Base-by-base conservation (phyloP, 1,140 invertebrate species). In the Sminthurinus signatus region DNA sequence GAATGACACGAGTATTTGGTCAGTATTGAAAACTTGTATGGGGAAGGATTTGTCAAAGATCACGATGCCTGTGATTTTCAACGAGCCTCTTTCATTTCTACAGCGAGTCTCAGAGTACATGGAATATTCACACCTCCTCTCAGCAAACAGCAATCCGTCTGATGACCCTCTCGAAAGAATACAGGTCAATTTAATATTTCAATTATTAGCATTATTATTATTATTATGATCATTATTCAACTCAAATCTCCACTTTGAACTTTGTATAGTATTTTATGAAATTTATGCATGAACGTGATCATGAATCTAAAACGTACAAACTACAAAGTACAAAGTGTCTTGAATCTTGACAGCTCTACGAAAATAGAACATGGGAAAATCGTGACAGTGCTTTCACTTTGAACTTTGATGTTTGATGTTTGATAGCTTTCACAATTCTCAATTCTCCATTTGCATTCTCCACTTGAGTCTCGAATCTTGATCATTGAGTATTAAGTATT, bases 11-110 rank as follows among this genome's bases (percentile, higher is more conserved):
- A 94, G 90, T 77, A 84, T 96, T 55, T 96, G 93, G 91, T 92
- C 91, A 61, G 90, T 96, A 67, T 79, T 97, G 68, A 93, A 93
- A 79, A 89, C 91, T 76, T 93, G 91, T 74, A 88, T 97, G 72
- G 92, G 93, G 71, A 96, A 96, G 81, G 94, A 97, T 76, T 80
- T 98, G 54, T 94, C 91, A 72, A 96, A 96, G 80, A 95, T 97
- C 73, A 93, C 93, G 10, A 96, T 98, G 93, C 95, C 95, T 29
- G 91, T 98, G 42, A 86, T 92, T 52, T 94, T 97, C 78, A 98
- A 98, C 78, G 95, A 98, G 78, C 95, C 95, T 0, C 79, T 98
- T 36, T 93, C 89, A 71, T 97, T 98, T 77, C 83, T 98, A 8
- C 93, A 98, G 81, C 81, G 95, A 65, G 86, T 98, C 75, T 84